Conservation (phyloP, 2,797 vertebrate species). For the Ispidina picta region DNA sequence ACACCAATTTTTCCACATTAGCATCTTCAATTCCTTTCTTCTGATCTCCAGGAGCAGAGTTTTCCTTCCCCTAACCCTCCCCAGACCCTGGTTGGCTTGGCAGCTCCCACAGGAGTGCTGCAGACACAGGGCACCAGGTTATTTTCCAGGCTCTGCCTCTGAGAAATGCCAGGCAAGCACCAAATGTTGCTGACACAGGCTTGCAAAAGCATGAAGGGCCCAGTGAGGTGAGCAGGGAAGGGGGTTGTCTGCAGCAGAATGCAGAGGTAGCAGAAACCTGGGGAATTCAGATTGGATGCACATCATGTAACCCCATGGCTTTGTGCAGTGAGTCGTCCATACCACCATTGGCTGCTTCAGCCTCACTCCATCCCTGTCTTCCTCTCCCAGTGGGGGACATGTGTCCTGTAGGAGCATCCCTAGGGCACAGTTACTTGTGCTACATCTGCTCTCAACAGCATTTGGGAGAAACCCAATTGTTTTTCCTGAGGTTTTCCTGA, state of each 20-base stretch:
- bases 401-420: neutral
- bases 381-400: neutral
- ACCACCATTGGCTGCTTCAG: neutral
- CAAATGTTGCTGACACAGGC: neutral
- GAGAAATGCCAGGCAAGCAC: neutral
- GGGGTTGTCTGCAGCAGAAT: neutral
- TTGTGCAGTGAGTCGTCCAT: neutral
- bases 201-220: neutral
- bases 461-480: neutral
- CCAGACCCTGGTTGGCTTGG: neutral
- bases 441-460: neutral
- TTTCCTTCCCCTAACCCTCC: neutral
- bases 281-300: neutral
- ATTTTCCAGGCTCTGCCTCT: neutral
- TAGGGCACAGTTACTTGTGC: neutral
- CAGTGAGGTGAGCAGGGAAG: neutral
- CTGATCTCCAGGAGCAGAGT: neutral
- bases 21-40: neutral
- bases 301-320: neutral
- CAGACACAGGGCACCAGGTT: neutral
- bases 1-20: neutral
- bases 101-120: neutral
- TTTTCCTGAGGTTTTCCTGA: neutral
- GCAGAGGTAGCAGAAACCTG: neutral
- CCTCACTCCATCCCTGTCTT: neutral